These are phyloP conservation scores for Cosmopolites sordidus DNA, from an alignment of 2,888 invertebrate genomes.

Conservation along the genomic window DNA sequence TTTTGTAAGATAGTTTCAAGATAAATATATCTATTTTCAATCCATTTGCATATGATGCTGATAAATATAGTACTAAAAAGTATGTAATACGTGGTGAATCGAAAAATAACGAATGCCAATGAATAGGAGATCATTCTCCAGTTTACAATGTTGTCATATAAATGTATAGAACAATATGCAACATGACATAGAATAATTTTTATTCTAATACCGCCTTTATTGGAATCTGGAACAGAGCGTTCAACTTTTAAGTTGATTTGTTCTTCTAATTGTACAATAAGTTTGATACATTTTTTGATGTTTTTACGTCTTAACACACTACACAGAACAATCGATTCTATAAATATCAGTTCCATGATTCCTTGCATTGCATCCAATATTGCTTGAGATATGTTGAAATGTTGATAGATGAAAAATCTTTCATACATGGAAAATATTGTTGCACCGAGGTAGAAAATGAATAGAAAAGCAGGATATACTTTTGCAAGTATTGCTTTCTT, in stretches of 20 bases:
- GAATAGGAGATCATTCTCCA: conserved; percentile 12
- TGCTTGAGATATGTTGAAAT: conserved; percentile 17
- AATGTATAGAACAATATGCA: conserved; percentile 9
- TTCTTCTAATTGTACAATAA: conserved; percentile 8
- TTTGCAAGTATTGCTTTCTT: neutral
- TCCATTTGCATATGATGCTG: conserved; percentile 14
- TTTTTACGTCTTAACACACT: conserved; percentile 9
- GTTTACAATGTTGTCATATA: conserved; percentile 12
- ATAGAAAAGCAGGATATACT: conserved; percentile 11
- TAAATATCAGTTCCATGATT: conserved; percentile 9
- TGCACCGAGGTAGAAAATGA: conserved; percentile 8
- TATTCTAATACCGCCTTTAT: neutral
- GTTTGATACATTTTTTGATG: conserved; percentile 14
- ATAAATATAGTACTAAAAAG: conserved; percentile 19
- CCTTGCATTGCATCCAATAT: conserved; percentile 18
- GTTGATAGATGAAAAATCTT: conserved; percentile 10
- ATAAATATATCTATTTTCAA: conserved; percentile 19
- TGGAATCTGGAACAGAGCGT: neutral
- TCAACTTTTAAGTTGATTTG: conserved; percentile 3
- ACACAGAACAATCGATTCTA: conserved; percentile 10
- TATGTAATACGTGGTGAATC: conserved; percentile 22
- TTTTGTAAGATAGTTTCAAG: conserved; percentile 10
- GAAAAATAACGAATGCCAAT: conserved; percentile 19
- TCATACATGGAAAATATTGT: conserved; percentile 18
- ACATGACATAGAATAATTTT: conserved; percentile 12